Evolutionary conservation across 1,140 invertebrate genomes (phyloP).

Genomic region (Apocrypta bakeri): DNA sequence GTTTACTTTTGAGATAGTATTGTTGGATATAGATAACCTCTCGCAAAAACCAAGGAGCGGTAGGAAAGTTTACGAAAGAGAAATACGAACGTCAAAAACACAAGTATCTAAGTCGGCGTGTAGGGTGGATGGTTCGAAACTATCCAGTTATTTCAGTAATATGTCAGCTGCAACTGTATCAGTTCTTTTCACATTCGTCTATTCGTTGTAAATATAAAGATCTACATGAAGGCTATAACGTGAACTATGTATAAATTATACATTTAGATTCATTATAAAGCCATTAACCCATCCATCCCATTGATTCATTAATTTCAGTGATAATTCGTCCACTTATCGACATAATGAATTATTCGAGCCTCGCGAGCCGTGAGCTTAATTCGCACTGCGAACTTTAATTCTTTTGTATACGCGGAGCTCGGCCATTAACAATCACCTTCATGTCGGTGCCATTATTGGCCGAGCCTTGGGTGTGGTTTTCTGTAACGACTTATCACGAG

Average conservation of each 20-base stretch:
- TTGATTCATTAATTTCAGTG: conserved; percentile 34
- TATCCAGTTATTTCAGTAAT: conserved; percentile 4
- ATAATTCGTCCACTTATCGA: neutral
- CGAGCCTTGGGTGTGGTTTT: neutral
- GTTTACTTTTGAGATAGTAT: neutral
- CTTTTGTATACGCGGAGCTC: neutral
- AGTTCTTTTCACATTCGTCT: neutral
- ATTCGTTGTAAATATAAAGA: neutral
- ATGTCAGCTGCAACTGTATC: conserved; percentile 27
- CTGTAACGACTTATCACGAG: conserved; percentile 18
- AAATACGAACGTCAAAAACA: conserved; percentile 1
- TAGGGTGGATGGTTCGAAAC: neutral
- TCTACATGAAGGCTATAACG: too few species aligned
- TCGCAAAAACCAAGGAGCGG: too few species aligned
- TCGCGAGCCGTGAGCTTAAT: neutral
- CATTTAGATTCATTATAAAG: too few species aligned
- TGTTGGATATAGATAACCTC: too few species aligned
- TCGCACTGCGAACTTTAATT: conserved; percentile 31
- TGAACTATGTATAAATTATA: too few species aligned
- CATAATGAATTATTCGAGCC: conserved; percentile 6
- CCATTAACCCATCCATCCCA: too few species aligned
- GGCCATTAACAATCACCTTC: conserved; percentile 44
- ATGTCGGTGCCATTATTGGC: conserved; percentile 40
- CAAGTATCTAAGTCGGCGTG: neutral
- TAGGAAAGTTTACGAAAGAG: neutral